These are phyloP conservation scores for Campylorhamphus procurvoides DNA, from an alignment of 2,113 vertebrate genomes.

Conservation along the genomic window DNA sequence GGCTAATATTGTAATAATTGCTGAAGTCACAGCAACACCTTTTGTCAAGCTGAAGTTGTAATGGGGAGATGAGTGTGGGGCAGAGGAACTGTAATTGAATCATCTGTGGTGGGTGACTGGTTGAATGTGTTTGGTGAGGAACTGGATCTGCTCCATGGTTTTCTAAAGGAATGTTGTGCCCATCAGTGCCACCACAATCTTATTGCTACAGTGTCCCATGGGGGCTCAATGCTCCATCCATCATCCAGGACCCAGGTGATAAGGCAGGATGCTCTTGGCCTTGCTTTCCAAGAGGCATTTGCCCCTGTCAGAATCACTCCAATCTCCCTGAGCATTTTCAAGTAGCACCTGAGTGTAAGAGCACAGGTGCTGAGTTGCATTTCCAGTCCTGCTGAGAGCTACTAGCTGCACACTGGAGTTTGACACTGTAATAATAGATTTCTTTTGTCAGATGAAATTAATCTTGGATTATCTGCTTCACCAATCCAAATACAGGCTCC, in stretches of 20 bases:
- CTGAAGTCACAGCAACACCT: not conserved
- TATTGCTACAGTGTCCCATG: not conserved
- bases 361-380: not conserved
- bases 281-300: not conserved
- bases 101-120: not conserved
- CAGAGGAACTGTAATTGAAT: not conserved
- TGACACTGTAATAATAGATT: constrained; percentile 61
- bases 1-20: not conserved
- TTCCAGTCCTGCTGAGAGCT: constrained; percentile 34
- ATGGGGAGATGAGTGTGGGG: not conserved
- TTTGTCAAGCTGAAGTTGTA: not conserved
- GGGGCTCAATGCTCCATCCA: not conserved
- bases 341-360: not conserved
- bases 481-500: constrained; percentile 59
- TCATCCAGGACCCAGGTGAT: not conserved
- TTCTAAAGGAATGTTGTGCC: not conserved
- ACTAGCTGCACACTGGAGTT: not conserved
- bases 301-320: not conserved
- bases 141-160: not conserved
- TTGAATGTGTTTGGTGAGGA: not conserved
- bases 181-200: not conserved
- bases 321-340: not conserved
- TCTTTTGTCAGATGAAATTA: constrained; percentile 72
- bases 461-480: constrained; percentile 76
- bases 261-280: not conserved